phyloP scores from a whole-genome alignment of 2,113 vertebrate species.

The Neogobius melanostomus region DNA sequence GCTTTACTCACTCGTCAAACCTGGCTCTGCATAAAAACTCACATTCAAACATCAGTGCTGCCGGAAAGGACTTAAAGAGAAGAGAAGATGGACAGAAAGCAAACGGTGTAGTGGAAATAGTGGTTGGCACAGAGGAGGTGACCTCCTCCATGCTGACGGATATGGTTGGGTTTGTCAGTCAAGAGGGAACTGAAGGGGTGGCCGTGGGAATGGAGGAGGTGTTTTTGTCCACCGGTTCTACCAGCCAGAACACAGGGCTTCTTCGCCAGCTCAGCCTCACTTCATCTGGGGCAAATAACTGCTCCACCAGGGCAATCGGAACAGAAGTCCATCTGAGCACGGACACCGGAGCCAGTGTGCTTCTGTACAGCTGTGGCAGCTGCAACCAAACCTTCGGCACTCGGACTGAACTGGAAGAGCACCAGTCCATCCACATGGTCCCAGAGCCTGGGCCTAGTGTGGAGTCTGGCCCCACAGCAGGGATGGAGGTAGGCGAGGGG shows the following conservation, averaged over 20 bases:
- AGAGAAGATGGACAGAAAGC: constrained; percentile 27
- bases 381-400: constrained; percentile 81
- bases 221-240: constrained; percentile 68
- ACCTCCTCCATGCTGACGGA: constrained; percentile 70
- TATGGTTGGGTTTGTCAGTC: constrained; percentile 77
- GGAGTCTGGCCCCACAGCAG: constrained; percentile 40
- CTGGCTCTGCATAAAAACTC: constrained; percentile 82
- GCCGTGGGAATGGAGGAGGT: constrained; percentile 77
- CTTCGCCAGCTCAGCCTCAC: constrained; percentile 69
- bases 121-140: constrained; percentile 65
- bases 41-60: constrained; percentile 60
- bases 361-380: constrained; percentile 80
- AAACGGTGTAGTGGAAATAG: constrained; percentile 58
- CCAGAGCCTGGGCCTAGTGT: constrained; percentile 33
- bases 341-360: constrained; percentile 71
- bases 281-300: constrained; percentile 40
- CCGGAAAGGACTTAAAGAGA: constrained; percentile 57
- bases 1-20: constrained; percentile 89
- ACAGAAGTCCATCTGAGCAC: constrained; percentile 76
- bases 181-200: constrained; percentile 68
- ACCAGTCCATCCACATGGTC: constrained; percentile 76
- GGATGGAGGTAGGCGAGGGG: constrained; percentile 69
- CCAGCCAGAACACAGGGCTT: constrained; percentile 52
- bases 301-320: constrained; percentile 58
- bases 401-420: constrained; percentile 77